Percentiles rank a stretch among this genome's conserved stretches.
phyloP scores from a whole-genome alignment of 2,888 invertebrate species.

The Cryptosula pallasiana region DNA sequence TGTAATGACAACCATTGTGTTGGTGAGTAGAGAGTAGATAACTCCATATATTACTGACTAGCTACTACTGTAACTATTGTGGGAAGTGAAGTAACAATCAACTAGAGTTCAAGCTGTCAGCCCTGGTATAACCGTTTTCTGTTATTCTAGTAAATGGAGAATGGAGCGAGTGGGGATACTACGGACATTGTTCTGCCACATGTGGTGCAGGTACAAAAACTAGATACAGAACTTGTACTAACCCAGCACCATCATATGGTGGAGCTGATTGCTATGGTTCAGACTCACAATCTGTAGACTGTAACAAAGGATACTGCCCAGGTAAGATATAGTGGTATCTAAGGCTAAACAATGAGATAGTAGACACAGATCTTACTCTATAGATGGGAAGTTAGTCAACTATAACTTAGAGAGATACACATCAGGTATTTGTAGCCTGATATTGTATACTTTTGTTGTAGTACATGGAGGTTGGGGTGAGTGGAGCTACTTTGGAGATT shows the following conservation, averaged over 20 bases:
- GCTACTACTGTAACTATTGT: too few species aligned
- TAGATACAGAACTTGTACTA: conserved; percentile 39
- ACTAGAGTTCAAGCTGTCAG: too few species aligned
- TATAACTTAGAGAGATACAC: background rate
- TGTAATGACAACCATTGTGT: background rate
- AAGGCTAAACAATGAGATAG: background rate
- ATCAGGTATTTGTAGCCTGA: background rate
- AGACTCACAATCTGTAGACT: conserved; percentile 32
- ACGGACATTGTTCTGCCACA: conserved; percentile 38
- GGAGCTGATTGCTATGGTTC: conserved; percentile 37
- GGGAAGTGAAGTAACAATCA: too few species aligned
- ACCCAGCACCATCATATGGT: conserved; percentile 40
- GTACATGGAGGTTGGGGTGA: conserved; percentile 30
- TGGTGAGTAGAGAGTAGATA: too few species aligned
- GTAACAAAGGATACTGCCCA: conserved; percentile 31
- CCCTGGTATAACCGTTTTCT: background rate
- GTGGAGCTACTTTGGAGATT: background rate
- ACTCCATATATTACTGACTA: too few species aligned
- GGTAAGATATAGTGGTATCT: conserved; percentile 8
- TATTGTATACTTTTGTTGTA: conserved; percentile 27
- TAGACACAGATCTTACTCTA: background rate
- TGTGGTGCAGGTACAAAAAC: conserved; percentile 39
- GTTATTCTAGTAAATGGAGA: conserved; percentile 38
- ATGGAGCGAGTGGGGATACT: conserved; percentile 43
- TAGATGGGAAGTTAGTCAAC: background rate